A percentile compares a stretch with the other conserved stretches of the same genome.
Conservation (phyloP, 2,113 vertebrate genomes). For the Peucedramus taeniatus region DNA sequence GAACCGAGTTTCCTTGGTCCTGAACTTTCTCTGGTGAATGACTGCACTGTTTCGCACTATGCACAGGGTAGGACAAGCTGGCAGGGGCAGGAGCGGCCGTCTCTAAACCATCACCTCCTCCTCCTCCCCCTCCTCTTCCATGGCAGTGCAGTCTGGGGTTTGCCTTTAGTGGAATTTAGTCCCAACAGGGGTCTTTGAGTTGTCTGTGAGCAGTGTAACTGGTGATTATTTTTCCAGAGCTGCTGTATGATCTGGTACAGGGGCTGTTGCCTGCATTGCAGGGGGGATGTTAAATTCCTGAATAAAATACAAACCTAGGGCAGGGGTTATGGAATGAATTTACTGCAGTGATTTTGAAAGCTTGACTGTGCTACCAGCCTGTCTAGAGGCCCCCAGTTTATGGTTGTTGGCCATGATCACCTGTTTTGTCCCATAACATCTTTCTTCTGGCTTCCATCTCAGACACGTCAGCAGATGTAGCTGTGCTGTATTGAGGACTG, state of each 20-base stretch:
- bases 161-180: slow-evolving; percentile 64
- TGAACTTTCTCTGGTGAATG: slow-evolving; percentile 65
- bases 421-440: background rate
- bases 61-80: slow-evolving; percentile 66
- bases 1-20: slow-evolving; percentile 68
- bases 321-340: slow-evolving; percentile 49
- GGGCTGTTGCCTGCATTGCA: slow-evolving; percentile 23
- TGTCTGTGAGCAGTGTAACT: slow-evolving; percentile 61
- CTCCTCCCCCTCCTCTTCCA: slow-evolving; percentile 48
- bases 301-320: slow-evolving; percentile 68
- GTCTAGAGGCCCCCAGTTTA: background rate
- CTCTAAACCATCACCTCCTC: slow-evolving; percentile 40
- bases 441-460: slow-evolving; percentile 23
- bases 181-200: slow-evolving; percentile 43
- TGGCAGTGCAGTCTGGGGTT: slow-evolving; percentile 40
- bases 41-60: slow-evolving; percentile 69
- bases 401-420: background rate
- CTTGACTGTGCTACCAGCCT: slow-evolving; percentile 18
- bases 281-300: slow-evolving; percentile 41
- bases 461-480: background rate
- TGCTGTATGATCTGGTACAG: slow-evolving; percentile 45
- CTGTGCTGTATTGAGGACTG: background rate
- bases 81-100: slow-evolving; percentile 51
- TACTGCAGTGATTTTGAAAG: slow-evolving; percentile 43
- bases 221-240: slow-evolving; percentile 22